Evolutionary conservation across 2,113 vertebrate genomes (phyloP), one percentile per base, ranked within the genome.

Genomic region (Morone saxatilis): DNA sequence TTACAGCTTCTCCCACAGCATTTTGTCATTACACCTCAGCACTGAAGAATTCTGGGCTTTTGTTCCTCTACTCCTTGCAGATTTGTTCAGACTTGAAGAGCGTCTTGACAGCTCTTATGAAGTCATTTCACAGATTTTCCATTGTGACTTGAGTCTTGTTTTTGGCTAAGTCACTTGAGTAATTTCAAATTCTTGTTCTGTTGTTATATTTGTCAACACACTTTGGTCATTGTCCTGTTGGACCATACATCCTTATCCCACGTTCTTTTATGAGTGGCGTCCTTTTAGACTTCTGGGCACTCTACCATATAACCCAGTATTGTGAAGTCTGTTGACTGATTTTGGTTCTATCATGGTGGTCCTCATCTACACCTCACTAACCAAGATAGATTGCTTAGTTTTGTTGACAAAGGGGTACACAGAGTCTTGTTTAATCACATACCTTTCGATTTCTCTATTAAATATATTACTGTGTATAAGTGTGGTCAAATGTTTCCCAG

Each of bases 101-200:
- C 6, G 1, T 62, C 70, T 63, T 3, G 1, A 65, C 31, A 75
- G 54, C 48, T n/a, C 67, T 48, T 40, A 59, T 62, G 40, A 57
- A 41, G 41, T 70, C 17, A 62, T 63, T 65, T 10, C n/a, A 51
- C 17, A 17, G 41, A 79, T 63, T 62, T 87, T 86, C 68, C 20
- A 31, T 5, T 14, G 19, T 51, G 48, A 69, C 43, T 67, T 16
- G 81, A 6, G 70, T 43, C 69, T 25, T 11, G 19, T 16, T 13
- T 47, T 63, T 10, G 5, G 12, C 69, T 38, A 7, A 40, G 17
- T 71, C 60, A 53, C 3, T 40, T 6, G 22, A 73, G 57, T 41
- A 69, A 41, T 45, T 69, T 66, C 31, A 71, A 53, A 75, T 70
- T 65, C 13, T 19, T 76, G 9, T 43, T 75, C 50, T 66, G 2